Conservation (phyloP, 2,888 invertebrate genomes). For the Cephus pygmeus region DNA sequence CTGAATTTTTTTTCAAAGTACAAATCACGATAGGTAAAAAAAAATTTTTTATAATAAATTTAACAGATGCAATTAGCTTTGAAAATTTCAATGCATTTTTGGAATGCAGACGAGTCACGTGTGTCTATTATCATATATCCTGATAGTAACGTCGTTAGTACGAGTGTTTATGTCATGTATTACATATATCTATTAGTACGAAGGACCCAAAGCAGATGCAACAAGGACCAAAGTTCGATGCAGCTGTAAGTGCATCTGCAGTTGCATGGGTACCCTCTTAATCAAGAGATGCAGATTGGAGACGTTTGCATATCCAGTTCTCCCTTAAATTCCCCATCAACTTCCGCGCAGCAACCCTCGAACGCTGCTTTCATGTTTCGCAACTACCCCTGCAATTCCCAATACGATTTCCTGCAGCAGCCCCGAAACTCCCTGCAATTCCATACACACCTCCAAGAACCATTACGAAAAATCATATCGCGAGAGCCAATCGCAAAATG, state of each 20-base stretch:
- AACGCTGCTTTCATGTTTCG: not conserved
- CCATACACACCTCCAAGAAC: no score
- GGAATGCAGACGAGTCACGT: not conserved
- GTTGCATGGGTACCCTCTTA: conserved; percentile 6
- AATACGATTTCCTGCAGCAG: not conserved
- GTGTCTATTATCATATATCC: not conserved
- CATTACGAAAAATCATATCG: no score
- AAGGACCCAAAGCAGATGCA: not conserved
- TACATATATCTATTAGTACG: not conserved
- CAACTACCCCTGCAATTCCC: not conserved
- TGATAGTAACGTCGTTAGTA: not conserved
- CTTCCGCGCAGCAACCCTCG: not conserved
- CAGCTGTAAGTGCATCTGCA: conserved; percentile 2
- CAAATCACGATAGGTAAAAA: no score
- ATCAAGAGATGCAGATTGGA: conserved; percentile 22
- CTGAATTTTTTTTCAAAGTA: no score
- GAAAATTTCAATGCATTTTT: not conserved
- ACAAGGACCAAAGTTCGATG: not conserved
- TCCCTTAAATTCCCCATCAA: not conserved
- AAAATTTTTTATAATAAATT: no score
- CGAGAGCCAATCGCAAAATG: no score
- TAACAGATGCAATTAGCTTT: no score
- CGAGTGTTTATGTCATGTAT: not conserved
- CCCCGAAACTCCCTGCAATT: no score
- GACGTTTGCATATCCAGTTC: conserved; percentile 19